Conservation (phyloP, 2,888 invertebrate genomes). For the Drosophila emarginata region DNA sequence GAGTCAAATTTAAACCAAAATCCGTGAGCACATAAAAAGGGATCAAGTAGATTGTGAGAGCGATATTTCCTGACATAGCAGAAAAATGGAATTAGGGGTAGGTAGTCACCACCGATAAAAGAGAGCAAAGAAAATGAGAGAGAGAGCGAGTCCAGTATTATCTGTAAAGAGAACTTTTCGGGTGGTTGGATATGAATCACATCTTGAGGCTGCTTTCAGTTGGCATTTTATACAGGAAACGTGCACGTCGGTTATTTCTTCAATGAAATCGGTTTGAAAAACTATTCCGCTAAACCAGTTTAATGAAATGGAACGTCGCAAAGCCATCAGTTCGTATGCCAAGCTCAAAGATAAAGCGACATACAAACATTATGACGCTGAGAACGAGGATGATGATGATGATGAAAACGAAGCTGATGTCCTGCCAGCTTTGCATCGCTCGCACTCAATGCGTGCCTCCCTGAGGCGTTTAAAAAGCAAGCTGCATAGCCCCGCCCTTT, state of each 20-base stretch:
- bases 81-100: constrained; percentile 28
- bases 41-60: constrained; percentile 48
- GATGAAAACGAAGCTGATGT: constrained; percentile 35
- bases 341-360: constrained; percentile 61
- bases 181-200: constrained; percentile 54
- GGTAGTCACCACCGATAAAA: constrained; percentile 24
- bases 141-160: not conserved
- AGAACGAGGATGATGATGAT: constrained; percentile 22
- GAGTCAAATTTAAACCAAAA: constrained; percentile 36
- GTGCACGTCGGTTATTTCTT: constrained; percentile 54
- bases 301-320: constrained; percentile 73
- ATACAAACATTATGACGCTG: constrained; percentile 10
- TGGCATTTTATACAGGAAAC: constrained; percentile 46
- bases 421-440: constrained; percentile 83
- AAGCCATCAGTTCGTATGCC: constrained; percentile 66
- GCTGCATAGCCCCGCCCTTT: constrained; percentile 71
- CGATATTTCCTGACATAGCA: constrained; percentile 42
- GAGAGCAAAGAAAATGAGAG: not conserved
- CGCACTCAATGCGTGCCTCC: constrained; percentile 88
- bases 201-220: constrained; percentile 49
- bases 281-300: constrained; percentile 23
- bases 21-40: constrained; percentile 32
- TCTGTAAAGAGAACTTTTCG: constrained; percentile 9
- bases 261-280: constrained; percentile 29
- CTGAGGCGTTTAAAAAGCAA: constrained; percentile 87